Conservation (phyloP, 2,888 invertebrate species). For the Pterostichus niger region DNA sequence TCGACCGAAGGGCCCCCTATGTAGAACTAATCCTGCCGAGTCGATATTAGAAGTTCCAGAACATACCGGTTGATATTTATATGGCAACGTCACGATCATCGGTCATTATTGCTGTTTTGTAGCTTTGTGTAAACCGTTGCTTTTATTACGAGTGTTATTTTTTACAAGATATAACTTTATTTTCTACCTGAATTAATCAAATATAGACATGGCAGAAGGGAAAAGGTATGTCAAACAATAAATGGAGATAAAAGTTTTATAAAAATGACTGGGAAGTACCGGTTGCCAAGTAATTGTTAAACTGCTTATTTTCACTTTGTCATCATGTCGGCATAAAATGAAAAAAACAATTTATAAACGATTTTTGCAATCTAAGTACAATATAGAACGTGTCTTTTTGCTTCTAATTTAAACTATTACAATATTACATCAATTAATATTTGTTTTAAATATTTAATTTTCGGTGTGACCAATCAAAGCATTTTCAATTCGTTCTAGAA, state of each 20-base stretch:
- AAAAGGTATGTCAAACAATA: constrained; percentile 77
- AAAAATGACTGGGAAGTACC: constrained; percentile 52
- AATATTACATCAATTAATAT: constrained; percentile 26
- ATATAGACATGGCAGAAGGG: constrained; percentile 79
- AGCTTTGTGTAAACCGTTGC: constrained; percentile 65
- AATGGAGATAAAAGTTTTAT: constrained; percentile 23
- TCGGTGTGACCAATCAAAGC: constrained; percentile 4
- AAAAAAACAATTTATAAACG: constrained; percentile 58
- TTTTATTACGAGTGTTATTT: constrained; percentile 63
- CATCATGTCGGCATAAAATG: constrained; percentile 66
- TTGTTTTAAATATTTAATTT: constrained; percentile 45
- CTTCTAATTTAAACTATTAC: constrained; percentile 36
- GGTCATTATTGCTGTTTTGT: constrained; percentile 66
- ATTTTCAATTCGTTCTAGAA: constrained; percentile 27
- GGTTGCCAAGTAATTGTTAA: constrained; percentile 65
- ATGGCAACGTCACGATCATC: constrained; percentile 67
- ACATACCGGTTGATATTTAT: constrained; percentile 65
- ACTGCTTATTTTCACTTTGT: constrained; percentile 66
- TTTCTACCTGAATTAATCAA: constrained; percentile 56
- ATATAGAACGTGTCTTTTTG: constrained; percentile 38
- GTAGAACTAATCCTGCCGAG: constrained; percentile 12
- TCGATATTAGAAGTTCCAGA: constrained; percentile 57
- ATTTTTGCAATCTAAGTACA: constrained; percentile 41
- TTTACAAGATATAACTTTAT: constrained; percentile 57
- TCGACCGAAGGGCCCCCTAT: background rate